Base-by-base conservation (phyloP, 2,888 invertebrate genomes). In the Euclidia mi region DNA sequence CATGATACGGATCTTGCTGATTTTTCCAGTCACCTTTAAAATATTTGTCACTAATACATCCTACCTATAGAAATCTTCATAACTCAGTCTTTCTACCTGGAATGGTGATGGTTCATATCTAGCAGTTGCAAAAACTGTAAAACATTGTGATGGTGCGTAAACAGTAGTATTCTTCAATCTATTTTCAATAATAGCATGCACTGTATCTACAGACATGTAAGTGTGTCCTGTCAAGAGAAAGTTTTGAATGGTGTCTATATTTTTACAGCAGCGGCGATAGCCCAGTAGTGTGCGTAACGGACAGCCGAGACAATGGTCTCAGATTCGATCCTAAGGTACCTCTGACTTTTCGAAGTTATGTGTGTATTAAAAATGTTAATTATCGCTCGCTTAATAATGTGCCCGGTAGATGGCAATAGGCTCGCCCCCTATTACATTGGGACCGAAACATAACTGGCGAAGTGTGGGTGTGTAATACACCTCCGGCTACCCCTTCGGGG, bases 161-260 rank as follows among this genome's bases (percentile, higher is more conserved):
- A 81, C 60, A 7, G 66, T 77, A 25, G 57, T 71, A 12, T 68
- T 71, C 49, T 61, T 71, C 11, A 73, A 44, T 46, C 38, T 56
- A 1, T 56, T 69, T 57, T 79, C 78, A 18, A 79, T 79, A 18
- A 69, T 66, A 29, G 76, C 75, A 59, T 84, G 79, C 3, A 79
- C 68, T 28, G 52, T 64, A 50, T 82, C 83, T 0, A 82, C 81
- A 3, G 82, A 78, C 83, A 85, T 84, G 52, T 75, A 75, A 11
- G 79, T 81, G 52, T 84, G 81, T n/a, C 82, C 82, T 31, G 79
- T 68, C 40, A 77, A 46, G 2, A 74, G 46, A 49, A 43, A 76
- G 44, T 72, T 70, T 51, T 72, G 29, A 29, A 29, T 29, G 9
- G 29, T 29, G 29, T 29, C 29, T 2, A 29, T 29, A 29, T 29